Evolutionary conservation across 2,888 invertebrate species (phyloP).

Genomic region (Craniophora ligustri): DNA sequence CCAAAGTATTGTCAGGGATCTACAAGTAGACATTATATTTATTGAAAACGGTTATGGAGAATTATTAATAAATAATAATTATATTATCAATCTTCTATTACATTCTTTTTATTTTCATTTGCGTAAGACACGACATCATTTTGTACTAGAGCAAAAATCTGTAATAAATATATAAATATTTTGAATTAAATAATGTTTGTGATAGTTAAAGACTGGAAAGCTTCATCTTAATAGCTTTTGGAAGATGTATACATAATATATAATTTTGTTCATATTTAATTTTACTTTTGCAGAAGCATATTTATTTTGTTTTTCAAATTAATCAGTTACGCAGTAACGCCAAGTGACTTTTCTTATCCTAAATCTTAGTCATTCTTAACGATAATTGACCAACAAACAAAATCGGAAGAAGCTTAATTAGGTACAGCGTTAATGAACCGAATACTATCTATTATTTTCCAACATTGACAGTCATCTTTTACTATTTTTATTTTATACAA

Average conservation of each 20-base stretch:
- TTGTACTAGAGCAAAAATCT: constrained; percentile 78
- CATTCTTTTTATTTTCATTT: constrained; percentile 40
- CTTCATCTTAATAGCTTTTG: constrained; percentile 30
- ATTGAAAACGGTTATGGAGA: constrained; percentile 35
- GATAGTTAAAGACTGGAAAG: constrained; percentile 33
- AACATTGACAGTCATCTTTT: constrained; percentile 78
- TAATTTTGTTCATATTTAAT: constrained; percentile 18
- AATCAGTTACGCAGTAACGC: constrained; percentile 38
- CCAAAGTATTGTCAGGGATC: constrained; percentile 61
- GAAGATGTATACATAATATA: constrained; percentile 26
- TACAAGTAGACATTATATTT: constrained; percentile 46
- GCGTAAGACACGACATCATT: constrained; percentile 75
- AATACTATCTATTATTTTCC: constrained; percentile 67
- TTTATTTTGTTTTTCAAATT: constrained; percentile 36
- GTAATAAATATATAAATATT: constrained; percentile 32
- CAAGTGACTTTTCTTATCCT: constrained; percentile 56
- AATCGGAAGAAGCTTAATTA: constrained; percentile 71
- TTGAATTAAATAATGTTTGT: constrained; percentile 38
- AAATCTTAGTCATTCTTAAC: constrained; percentile 64
- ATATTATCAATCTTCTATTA: constrained; percentile 41
- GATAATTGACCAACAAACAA: constrained; percentile 77
- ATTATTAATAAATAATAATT: constrained; percentile 38
- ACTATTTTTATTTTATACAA: constrained; percentile 81
- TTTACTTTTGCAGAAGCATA: constrained; percentile 26
- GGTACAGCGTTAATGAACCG: constrained; percentile 78